A percentile compares a stretch with the other conserved stretches of the same genome.
phyloP scores from a whole-genome alignment of 1,140 invertebrate genomes.

The Semibalanus balanoides region DNA sequence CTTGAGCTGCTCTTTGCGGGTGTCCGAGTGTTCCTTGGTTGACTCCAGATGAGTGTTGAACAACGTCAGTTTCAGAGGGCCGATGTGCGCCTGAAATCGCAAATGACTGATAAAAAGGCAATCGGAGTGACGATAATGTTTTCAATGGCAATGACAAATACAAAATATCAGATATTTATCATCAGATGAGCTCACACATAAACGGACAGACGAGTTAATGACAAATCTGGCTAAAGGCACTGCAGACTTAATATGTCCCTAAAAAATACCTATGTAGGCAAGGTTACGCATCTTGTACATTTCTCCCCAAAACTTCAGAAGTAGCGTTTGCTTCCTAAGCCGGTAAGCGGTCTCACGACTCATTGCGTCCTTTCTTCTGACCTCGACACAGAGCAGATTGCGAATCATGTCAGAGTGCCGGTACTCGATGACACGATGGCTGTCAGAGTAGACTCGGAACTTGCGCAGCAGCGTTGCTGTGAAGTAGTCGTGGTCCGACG shows the following conservation, averaged over 20 bases:
- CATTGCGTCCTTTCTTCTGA: too few species aligned
- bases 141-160: constrained; percentile 10
- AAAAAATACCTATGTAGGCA: too few species aligned
- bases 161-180: not conserved
- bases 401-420: constrained; percentile 35
- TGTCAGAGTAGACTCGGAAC: constrained; percentile 31
- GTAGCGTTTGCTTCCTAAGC: too few species aligned
- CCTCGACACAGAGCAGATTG: constrained; percentile 36
- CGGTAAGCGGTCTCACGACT: too few species aligned
- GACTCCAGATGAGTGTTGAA: constrained; percentile 46
- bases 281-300: too few species aligned
- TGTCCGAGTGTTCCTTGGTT: constrained; percentile 32
- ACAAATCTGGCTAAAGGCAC: too few species aligned
- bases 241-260: too few species aligned
- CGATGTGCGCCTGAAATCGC: constrained; percentile 34
- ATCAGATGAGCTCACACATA: too few species aligned
- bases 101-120: too few species aligned
- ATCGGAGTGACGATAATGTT: too few species aligned
- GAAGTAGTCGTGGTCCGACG: constrained; percentile 31
- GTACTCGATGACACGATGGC: constrained; percentile 33
- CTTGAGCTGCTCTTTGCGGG: constrained; percentile 36
- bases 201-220: too few species aligned
- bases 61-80: constrained; percentile 32
- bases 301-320: too few species aligned
- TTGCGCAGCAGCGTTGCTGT: constrained; percentile 35